Conservation (phyloP, 1,140 invertebrate genomes). For the Cotesia typhae region DNA sequence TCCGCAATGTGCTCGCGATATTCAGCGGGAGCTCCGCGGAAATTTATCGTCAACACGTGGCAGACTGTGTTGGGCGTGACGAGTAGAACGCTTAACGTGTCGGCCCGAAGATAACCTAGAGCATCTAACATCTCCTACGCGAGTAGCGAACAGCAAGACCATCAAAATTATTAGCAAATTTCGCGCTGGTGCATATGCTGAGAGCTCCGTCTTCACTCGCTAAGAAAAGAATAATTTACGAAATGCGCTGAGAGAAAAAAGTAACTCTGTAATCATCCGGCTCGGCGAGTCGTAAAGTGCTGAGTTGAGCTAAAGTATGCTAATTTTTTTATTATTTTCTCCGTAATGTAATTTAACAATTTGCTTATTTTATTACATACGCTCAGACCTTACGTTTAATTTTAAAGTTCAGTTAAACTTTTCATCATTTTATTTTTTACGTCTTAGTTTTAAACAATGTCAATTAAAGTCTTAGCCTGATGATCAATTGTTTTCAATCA, state of each 20-base stretch:
- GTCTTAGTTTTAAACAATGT: too few relatives aligned
- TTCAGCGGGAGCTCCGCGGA: neutral
- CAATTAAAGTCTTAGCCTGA: too few relatives aligned
- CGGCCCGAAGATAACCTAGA: slow-evolving; percentile 24
- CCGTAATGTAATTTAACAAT: too few relatives aligned
- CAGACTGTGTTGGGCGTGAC: slow-evolving; percentile 23
- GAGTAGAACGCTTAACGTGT: slow-evolving; percentile 10
- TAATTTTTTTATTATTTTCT: too few relatives aligned
- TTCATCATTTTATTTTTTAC: too few relatives aligned
- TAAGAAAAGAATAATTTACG: slow-evolving; percentile 21
- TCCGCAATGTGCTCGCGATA: slow-evolving; percentile 13
- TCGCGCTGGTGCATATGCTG: neutral
- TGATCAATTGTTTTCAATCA: too few relatives aligned
- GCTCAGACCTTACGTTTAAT: too few relatives aligned
- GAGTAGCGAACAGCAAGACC: neutral
- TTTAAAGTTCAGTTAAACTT: too few relatives aligned
- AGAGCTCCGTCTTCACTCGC: neutral
- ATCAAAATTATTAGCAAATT: slow-evolving; percentile 36
- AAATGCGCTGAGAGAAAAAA: neutral
- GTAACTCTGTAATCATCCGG: slow-evolving; percentile 21
- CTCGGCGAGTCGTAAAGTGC: slow-evolving; percentile 18
- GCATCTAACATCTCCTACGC: neutral
- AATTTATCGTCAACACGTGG: slow-evolving; percentile 39
- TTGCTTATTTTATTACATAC: too few relatives aligned
- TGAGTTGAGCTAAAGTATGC: neutral